These are phyloP conservation scores for Euclidia mi DNA, from an alignment of 2,888 invertebrate genomes.

Conservation along the genomic window DNA sequence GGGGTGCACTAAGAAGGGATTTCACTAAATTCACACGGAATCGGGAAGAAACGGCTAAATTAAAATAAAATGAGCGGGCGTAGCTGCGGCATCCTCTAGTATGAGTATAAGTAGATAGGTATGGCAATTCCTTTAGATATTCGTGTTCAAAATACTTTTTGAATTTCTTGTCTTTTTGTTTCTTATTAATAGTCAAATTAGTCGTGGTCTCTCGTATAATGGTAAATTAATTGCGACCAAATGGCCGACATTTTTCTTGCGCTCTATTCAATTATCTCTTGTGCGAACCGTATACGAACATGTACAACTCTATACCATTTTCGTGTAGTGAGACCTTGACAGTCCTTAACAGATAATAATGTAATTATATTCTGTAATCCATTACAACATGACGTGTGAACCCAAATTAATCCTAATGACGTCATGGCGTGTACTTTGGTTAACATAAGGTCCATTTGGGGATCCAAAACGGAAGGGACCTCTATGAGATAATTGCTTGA, in stretches of 20 bases:
- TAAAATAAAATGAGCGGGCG: no score
- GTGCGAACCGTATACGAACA: conserved; percentile 63
- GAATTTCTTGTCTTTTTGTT: conserved; percentile 7
- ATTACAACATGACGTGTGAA: conserved; percentile 75
- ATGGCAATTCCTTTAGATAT: conserved; percentile 32
- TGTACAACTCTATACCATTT: conserved; percentile 64
- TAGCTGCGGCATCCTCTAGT: no score
- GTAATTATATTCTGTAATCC: conserved; percentile 71
- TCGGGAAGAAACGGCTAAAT: no score
- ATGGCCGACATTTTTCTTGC: conserved; percentile 51
- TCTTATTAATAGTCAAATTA: conserved; percentile 26
- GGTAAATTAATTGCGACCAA: conserved; percentile 45
- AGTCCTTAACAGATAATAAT: conserved; percentile 75
- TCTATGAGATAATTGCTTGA: conserved; percentile 14
- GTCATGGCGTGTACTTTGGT: conserved; percentile 81
- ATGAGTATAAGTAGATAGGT: conserved; percentile 74
- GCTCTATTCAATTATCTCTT: conserved; percentile 51
- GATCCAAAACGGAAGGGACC: conserved; percentile 12
- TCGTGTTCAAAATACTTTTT: conserved; percentile 6
- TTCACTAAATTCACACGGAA: no score
- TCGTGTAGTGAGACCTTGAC: conserved; percentile 70
- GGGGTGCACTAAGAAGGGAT: no score
- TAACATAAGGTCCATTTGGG: conserved; percentile 33
- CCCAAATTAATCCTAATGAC: conserved; percentile 67
- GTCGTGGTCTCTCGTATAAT: conserved; percentile 40